These are phyloP conservation scores for Venustaconcha ellipsiformis DNA, from an alignment of 1,140 invertebrate species.

Conservation along the genomic window DNA sequence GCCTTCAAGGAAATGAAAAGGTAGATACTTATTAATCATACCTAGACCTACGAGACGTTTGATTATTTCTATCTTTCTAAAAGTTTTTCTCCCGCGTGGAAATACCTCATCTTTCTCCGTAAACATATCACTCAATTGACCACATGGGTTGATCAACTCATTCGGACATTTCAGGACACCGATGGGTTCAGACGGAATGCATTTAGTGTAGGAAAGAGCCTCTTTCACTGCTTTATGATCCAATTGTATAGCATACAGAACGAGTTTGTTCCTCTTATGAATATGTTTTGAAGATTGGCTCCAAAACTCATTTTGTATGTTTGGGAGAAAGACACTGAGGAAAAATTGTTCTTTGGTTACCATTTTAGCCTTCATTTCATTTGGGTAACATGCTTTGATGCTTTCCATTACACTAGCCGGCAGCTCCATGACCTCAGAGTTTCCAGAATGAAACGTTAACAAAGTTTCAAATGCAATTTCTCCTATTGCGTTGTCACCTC, in stretches of 20 bases:
- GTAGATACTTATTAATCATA: neutral
- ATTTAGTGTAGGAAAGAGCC: neutral
- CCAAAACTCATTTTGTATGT: slow-evolving; percentile 6
- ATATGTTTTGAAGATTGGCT: neutral
- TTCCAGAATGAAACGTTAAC: neutral
- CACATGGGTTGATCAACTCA: neutral
- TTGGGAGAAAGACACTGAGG: slow-evolving; percentile 2
- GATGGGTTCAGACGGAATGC: neutral
- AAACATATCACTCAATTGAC: neutral
- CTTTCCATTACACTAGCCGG: neutral
- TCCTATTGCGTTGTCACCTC: neutral
- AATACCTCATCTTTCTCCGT: neutral
- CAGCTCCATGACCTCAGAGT: slow-evolving; percentile 10
- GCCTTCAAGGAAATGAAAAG: neutral
- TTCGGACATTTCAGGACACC: neutral
- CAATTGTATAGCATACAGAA: neutral
- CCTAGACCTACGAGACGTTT: neutral
- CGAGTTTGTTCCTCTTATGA: neutral
- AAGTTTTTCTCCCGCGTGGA: neutral
- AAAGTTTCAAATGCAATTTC: slow-evolving; percentile 1
- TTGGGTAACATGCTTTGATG: neutral
- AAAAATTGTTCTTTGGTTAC: slow-evolving; percentile 2
- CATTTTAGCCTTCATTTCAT: neutral
- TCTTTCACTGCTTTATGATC: neutral
- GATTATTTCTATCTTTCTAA: neutral